These are phyloP conservation scores for Altica lythri DNA, from an alignment of 2,888 invertebrate genomes.

Conservation along the genomic window DNA sequence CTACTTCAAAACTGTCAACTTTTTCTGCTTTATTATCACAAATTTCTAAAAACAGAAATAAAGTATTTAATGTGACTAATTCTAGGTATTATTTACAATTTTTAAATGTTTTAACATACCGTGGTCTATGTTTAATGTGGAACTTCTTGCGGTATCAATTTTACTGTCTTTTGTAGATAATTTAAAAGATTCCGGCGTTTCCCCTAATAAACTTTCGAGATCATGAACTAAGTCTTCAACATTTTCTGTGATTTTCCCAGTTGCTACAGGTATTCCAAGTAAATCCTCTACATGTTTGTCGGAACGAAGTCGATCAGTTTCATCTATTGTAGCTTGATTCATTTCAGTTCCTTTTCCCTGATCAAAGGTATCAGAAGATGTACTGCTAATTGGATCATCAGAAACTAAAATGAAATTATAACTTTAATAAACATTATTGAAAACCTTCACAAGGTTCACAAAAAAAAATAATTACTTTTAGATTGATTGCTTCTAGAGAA, in stretches of 20 bases:
- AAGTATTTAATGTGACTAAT: too few species aligned
- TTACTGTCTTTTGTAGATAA: constrained; percentile 30
- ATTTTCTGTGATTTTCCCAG: constrained; percentile 53
- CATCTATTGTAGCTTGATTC: constrained; percentile 16
- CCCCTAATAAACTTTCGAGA: constrained; percentile 54
- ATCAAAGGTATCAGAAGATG: constrained; percentile 48
- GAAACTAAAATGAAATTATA: too few species aligned
- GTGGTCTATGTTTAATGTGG: too few species aligned
- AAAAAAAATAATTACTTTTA: too few species aligned
- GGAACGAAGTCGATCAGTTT: constrained; percentile 16
- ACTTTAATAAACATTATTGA: too few species aligned
- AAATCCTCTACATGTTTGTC: constrained; percentile 40
- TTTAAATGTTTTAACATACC: too few species aligned
- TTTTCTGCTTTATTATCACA: neutral
- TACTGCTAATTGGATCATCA: constrained; percentile 55
- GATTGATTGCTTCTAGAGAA: too few species aligned
- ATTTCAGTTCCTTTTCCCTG: constrained; percentile 30
- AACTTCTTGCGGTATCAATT: constrained; percentile 2
- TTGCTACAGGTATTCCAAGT: constrained; percentile 46
- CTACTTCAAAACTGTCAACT: too few species aligned
- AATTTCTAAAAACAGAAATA: too few species aligned
- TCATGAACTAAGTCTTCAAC: constrained; percentile 57
- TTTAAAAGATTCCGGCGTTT: constrained; percentile 42
- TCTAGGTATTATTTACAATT: too few species aligned
- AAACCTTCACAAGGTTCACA: too few species aligned